Evolutionary conservation across 2,113 vertebrate species (phyloP).

Genomic region (Pomatostomus ruficeps): DNA sequence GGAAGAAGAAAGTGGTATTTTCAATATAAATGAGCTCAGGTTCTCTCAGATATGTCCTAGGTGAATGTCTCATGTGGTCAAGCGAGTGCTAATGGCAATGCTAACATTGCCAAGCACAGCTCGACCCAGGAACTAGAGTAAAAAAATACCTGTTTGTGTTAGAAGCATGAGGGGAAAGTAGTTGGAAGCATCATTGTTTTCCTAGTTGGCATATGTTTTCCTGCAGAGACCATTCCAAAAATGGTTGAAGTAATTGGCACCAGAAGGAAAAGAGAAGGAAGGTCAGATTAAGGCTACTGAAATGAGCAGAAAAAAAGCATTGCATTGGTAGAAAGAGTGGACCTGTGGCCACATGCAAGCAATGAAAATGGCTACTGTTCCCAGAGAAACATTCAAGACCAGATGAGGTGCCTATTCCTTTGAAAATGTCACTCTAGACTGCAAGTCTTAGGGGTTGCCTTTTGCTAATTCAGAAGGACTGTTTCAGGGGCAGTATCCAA

Average conservation of each 20-base stretch:
- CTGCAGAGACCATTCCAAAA: not conserved
- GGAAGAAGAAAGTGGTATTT: not conserved
- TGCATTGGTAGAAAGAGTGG: not conserved
- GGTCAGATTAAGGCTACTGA: not conserved
- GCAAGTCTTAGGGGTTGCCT: not conserved
- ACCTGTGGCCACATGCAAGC: not conserved
- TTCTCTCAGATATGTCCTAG: not conserved
- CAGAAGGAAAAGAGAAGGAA: conserved; percentile 14
- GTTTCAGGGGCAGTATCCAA: not conserved
- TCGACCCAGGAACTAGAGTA: not conserved
- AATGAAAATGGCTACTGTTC: not conserved
- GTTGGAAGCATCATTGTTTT: not conserved
- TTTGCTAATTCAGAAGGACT: not conserved
- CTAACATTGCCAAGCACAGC: not conserved
- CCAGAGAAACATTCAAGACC: not conserved
- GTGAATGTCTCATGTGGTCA: not conserved
- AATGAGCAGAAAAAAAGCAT: not conserved
- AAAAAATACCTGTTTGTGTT: not conserved
- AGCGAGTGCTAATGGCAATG: not conserved
- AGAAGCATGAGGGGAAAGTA: not conserved
- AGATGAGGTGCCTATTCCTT: not conserved
- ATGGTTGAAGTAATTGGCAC: conserved; percentile 14
- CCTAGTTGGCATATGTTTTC: not conserved
- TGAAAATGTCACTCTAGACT: not conserved
- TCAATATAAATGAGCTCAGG: not conserved